phyloP scores from a whole-genome alignment of 2,888 invertebrate species.

The Cataglyphis livida region DNA sequence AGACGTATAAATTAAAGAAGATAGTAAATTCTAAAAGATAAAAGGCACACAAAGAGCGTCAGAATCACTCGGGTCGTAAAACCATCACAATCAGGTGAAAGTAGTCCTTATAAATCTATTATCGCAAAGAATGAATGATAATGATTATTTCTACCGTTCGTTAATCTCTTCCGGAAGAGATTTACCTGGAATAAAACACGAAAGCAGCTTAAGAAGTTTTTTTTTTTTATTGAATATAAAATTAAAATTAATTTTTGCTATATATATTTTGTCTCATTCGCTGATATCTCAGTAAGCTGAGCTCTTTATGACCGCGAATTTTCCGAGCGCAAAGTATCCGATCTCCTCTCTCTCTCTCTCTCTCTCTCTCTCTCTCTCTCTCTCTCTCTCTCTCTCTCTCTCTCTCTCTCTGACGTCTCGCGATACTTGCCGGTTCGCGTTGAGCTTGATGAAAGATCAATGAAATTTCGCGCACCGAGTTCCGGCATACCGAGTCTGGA shows the following conservation, averaged over 20 bases:
- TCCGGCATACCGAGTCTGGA: conserved; percentile 27
- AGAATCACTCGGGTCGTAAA: background rate
- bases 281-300: background rate
- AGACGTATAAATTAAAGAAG: background rate
- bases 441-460: conserved; percentile 11
- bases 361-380: too few relatives aligned
- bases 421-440: background rate
- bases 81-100: background rate
- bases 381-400: too few relatives aligned
- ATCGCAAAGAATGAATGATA: background rate
- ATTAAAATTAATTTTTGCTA: background rate
- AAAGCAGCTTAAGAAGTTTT: too few relatives aligned
- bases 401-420: too few relatives aligned
- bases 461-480: conserved; percentile 28
- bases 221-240: background rate
- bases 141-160: background rate
- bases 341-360: background rate
- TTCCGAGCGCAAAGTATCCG: background rate
- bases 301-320: background rate
- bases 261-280: background rate
- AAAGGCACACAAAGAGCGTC: background rate
- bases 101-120: background rate
- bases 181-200: background rate
- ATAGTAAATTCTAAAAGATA: background rate
- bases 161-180: background rate